These are phyloP conservation scores for Brevimyrus niger DNA, from an alignment of 2,113 vertebrate genomes.

Conservation along the genomic window DNA sequence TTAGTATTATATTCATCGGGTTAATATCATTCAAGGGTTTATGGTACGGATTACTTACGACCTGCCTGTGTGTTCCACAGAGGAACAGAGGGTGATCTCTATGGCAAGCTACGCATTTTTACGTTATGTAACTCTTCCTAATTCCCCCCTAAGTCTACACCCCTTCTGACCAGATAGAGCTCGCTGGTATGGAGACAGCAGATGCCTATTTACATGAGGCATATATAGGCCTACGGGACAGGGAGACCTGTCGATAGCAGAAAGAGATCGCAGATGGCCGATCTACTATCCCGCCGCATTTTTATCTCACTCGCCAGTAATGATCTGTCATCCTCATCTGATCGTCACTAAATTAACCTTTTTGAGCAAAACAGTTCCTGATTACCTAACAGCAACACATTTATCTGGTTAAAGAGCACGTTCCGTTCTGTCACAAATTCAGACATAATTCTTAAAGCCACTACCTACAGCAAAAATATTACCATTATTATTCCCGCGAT, in stretches of 20 bases:
- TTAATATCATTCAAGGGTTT: neutral
- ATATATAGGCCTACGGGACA: neutral
- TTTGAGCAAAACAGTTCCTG: neutral
- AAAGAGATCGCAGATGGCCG: neutral
- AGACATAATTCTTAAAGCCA: neutral
- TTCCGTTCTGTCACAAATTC: neutral
- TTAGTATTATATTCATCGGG: too few relatives aligned
- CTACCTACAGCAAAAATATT: neutral
- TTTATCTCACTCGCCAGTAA: neutral
- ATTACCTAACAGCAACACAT: neutral
- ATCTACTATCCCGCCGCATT: neutral
- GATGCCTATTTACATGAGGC: neutral
- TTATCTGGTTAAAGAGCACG: neutral
- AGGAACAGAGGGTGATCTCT: neutral
- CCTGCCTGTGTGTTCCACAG: neutral
- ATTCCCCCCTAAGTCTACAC: neutral
- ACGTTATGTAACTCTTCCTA: neutral
- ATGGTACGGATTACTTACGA: neutral
- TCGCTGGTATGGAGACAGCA: neutral
- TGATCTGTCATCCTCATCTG: neutral
- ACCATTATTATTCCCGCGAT: neutral
- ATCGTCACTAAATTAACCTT: neutral
- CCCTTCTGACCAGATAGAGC: neutral
- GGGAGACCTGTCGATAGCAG: neutral
- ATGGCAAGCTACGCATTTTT: neutral